These are phyloP conservation scores for Eubucco bourcierii DNA, from an alignment of 2,113 vertebrate species.

Conservation along the genomic window DNA sequence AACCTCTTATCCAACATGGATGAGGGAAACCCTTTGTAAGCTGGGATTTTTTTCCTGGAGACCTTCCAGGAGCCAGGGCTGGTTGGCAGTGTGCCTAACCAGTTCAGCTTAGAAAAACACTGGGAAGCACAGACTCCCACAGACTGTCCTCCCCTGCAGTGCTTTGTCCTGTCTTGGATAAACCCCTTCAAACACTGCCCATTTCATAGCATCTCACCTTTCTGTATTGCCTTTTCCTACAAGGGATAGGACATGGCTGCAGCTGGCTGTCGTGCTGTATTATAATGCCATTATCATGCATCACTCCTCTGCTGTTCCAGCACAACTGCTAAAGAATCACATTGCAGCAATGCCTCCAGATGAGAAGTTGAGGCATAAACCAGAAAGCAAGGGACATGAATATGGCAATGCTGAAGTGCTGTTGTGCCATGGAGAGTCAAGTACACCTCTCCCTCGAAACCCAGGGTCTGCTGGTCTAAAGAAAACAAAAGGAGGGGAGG, in stretches of 20 bases:
- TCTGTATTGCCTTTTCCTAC: background rate
- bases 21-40: constrained; percentile 18
- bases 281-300: background rate
- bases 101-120: background rate
- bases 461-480: background rate
- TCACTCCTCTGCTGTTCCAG: background rate
- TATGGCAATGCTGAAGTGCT: background rate
- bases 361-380: background rate
- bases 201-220: background rate
- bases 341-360: background rate
- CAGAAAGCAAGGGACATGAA: background rate
- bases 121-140: background rate
- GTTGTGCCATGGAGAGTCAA: background rate
- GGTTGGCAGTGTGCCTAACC: constrained; percentile 21
- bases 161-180: background rate
- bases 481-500: background rate
- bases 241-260: background rate
- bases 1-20: background rate
- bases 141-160: background rate
- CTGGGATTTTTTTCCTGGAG: constrained; percentile 11
- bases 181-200: background rate
- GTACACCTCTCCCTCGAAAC: background rate
- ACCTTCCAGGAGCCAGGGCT: background rate
- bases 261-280: background rate
- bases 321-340: background rate